Base-by-base conservation (phyloP, 92 coral and sea anemone genomes). In the Parazoanthus swiftii region DNA sequence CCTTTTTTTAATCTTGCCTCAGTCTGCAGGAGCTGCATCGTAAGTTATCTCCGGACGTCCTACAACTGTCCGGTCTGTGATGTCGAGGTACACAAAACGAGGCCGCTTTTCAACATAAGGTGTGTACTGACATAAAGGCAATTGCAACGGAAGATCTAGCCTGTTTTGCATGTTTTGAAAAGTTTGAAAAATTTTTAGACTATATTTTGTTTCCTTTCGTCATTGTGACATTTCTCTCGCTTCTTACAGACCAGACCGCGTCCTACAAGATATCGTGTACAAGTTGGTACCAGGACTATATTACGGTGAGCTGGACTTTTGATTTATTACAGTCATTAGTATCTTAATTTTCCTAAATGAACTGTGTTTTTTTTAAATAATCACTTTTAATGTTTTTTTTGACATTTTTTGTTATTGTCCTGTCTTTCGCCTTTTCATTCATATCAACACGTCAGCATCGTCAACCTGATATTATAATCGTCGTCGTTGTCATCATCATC, bases 11-110 rank as follows among this genome's bases (percentile, higher is more conserved):
- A n/a, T n/a, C 9, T 35, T 65, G 29, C 51, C 58, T 9, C 70
- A 96, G 98, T 96, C 82, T 96, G 98, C 86, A 94, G 94, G 43
- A 96, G 96, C 68, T 96, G 98, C 73, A 96, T 96, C 75, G 95
- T 95, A 63, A 89, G 89, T n/a, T 95, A 91, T 86, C 88, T 94
- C 56, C 90, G 93, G 74, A 86, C 94, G 71, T 95, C 95, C 18
- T 93, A 74, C 46, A 93, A 96, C 88, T 96, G 98, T 68, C 98
- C 98, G 6, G 98, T 96, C 11, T 96, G 98, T 77, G 94, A 93
- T 71, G 92, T 88, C n/a, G 98, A 96, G 85, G 94, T 96, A 6
- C 98, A 96, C 93, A 96, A 96, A 86, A 96, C 98, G 21, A 96
- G 93, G 84, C 98, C 98, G 38, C 86, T 96, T 16, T 89, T 95